Evolutionary conservation across 1,140 invertebrate species (phyloP).

Genomic region (Manduca sexta): DNA sequence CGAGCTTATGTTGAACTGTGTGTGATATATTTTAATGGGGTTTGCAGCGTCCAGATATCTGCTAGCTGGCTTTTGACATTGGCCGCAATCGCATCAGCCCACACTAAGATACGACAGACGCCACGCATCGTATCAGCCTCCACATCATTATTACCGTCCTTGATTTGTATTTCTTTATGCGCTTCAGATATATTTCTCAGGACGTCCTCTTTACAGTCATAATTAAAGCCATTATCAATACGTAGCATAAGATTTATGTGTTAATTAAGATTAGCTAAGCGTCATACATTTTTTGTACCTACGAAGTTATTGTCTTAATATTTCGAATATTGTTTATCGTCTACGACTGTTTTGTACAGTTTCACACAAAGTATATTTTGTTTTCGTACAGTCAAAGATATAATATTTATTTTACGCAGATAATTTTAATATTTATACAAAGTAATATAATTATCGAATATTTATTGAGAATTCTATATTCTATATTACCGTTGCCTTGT

Average conservation of each 20-base stretch:
- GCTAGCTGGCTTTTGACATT: constrained; percentile 74
- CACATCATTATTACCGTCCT: constrained; percentile 64
- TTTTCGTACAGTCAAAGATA: constrained; percentile 63
- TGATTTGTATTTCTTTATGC: constrained; percentile 19
- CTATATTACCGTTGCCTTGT: constrained; percentile 38
- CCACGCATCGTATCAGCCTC: constrained; percentile 51
- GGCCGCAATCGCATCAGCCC: constrained; percentile 60
- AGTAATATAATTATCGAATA: constrained; percentile 39
- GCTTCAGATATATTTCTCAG: constrained; percentile 14
- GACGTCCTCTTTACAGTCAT: constrained; percentile 54
- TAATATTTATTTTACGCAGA: constrained; percentile 61
- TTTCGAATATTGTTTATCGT: constrained; percentile 42
- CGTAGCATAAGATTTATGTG: constrained; percentile 47
- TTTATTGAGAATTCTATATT: constrained; percentile 45
- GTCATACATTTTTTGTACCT: constrained; percentile 60
- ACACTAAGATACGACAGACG: constrained; percentile 67
- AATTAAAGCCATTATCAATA: constrained; percentile 57
- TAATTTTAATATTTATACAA: constrained; percentile 57
- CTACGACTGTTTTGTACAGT: constrained; percentile 56
- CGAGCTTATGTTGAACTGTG: constrained; percentile 39
- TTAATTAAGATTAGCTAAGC: constrained; percentile 56
- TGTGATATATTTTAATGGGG: constrained; percentile 65
- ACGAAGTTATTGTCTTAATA: constrained; percentile 51
- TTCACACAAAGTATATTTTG: constrained; percentile 59
- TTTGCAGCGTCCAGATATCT: constrained; percentile 74